These are phyloP conservation scores for Xiphias gladius DNA, from an alignment of 2,113 vertebrate species.

Conservation along the genomic window DNA sequence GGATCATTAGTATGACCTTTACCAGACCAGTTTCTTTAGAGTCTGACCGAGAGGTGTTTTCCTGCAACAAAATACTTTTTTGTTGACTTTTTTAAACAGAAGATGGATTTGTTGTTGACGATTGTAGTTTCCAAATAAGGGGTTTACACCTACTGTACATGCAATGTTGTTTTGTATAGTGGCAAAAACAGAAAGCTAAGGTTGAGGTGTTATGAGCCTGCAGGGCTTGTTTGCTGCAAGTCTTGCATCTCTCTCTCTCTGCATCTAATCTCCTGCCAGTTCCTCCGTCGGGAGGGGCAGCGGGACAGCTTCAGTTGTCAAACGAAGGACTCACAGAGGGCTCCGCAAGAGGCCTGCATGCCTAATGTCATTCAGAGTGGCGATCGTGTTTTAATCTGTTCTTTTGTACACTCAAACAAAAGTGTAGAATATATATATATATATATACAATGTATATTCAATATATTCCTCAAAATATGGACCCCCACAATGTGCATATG, in stretches of 20 bases:
- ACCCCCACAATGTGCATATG: background rate
- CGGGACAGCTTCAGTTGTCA: slow-evolving; percentile 13
- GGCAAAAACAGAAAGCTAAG: background rate
- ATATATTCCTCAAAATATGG: no score
- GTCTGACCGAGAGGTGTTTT: background rate
- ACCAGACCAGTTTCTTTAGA: background rate
- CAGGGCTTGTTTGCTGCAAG: slow-evolving; percentile 8
- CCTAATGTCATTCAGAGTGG: background rate
- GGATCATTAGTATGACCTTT: background rate
- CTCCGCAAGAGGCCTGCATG: background rate
- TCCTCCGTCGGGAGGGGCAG: background rate
- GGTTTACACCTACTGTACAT: slow-evolving; percentile 20
- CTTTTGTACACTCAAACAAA: background rate
- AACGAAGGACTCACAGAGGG: background rate
- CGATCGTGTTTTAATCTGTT: background rate
- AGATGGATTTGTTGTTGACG: background rate
- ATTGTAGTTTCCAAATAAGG: background rate
- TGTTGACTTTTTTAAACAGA: background rate
- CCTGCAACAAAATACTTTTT: background rate
- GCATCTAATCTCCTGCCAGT: slow-evolving; percentile 12
- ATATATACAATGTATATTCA: background rate
- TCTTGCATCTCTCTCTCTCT: slow-evolving; percentile 1
- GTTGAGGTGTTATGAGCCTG: slow-evolving; percentile 12
- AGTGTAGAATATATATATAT: no score
- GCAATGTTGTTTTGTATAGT: slow-evolving; percentile 14